Evolutionary conservation across 2,113 vertebrate genomes (phyloP), one percentile per base, ranked within the genome.

Genomic region (Neopipo cinnamomea): DNA sequence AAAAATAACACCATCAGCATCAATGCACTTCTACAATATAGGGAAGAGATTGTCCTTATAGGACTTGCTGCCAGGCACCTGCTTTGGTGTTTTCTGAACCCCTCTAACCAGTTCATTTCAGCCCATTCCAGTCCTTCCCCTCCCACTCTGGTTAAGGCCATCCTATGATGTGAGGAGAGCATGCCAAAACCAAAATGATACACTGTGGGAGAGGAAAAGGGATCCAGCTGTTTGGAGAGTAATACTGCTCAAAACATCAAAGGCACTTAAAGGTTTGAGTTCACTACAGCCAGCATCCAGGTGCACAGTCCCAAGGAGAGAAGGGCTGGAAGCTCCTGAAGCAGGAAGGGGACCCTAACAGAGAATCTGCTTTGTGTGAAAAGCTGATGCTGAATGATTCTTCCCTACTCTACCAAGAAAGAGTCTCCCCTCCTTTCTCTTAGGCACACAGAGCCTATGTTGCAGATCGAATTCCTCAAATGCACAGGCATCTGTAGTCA

Each of bases 141-240:
- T 76, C 46, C 50, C 24, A 7, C 17, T 46, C 42, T 56, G 19
- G 11, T 11, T 30, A 14, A 47, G 61, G 15, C 18, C 20, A 84
- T 18, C 58, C 21, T 6, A 25, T 3, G 20, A 24, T 3, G 8
- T 7, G 23, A 47, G 24, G 10, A 52, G 2, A 33, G 17, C 23
- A n/a, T 2, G 1, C 13, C 49, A 47, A 12, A 70, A 53, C 10
- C 17, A 59, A 49, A 14, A 12, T 1, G 7, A n/a, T 8, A 23
- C 16, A 30, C 24, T 16, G 28, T 1, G 27, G 24, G 28, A 74
- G 11, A 56, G 10, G n/a, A 67, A 27, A 72, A n/a, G 21, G 7
- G 31, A 41, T 6, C 11, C 28, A 31, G 39, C 11, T 58, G 28
- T 18, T 49, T 49, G 55, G 35, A 52, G 15, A 49, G 27, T 1